Conservation (phyloP, 2,797 vertebrate genomes). For the Takifugu ocellatus region DNA sequence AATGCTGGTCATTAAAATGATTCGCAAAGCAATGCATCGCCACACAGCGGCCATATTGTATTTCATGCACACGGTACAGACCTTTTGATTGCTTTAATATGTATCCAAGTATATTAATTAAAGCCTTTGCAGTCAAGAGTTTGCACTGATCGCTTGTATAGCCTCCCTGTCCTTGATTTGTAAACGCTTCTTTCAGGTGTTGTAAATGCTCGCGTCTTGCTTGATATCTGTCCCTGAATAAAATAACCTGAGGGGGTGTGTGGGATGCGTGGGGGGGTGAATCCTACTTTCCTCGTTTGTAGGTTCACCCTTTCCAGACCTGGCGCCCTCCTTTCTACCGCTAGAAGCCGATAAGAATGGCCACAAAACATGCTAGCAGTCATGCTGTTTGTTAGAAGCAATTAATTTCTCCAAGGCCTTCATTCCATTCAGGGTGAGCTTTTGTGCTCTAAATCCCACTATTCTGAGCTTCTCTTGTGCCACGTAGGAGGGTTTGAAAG, state of each 20-base stretch:
- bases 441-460: constrained; percentile 99
- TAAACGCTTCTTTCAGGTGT: constrained; percentile 7
- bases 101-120: constrained; percentile 2
- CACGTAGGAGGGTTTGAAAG: constrained; percentile 81
- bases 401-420: constrained; percentile 99
- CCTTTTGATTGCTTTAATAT: constrained; percentile 1
- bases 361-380: constrained; percentile 95
- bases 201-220: not conserved
- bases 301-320: constrained; percentile 62
- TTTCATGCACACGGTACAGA: not conserved
- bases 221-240: too few species aligned
- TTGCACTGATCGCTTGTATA: not conserved
- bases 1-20: too few species aligned
- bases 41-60: not conserved
- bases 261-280: constrained; percentile 9
- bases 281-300: constrained; percentile 43
- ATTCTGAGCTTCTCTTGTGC: constrained; percentile 95
- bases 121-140: not conserved
- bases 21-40: not conserved
- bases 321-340: constrained; percentile 78
- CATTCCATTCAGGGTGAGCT: constrained; percentile 94
- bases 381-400: constrained; percentile 99
- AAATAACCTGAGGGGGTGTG: too few species aligned
- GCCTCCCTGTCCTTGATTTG: not conserved
- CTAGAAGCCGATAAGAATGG: constrained; percentile 90